Evolutionary conservation across 2,888 invertebrate species (phyloP).

Genomic region (Sinelater perroti): DNA sequence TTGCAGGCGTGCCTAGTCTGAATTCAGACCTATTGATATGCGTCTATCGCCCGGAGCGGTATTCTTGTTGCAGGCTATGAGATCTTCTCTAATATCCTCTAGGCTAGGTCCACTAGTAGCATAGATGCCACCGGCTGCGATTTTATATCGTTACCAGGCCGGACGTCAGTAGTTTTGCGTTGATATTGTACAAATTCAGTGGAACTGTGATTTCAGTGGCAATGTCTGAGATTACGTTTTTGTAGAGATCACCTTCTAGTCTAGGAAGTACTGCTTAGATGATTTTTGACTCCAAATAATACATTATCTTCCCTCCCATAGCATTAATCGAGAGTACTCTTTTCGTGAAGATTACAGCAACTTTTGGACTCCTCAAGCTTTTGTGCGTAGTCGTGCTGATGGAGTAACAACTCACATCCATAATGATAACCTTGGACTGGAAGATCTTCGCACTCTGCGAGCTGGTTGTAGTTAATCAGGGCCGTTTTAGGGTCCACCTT

Average conservation of each 20-base stretch:
- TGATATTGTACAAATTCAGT: conserved; percentile 88
- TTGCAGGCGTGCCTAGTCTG: conserved; percentile 91
- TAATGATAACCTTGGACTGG: conserved; percentile 92
- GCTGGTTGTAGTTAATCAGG: conserved; percentile 89
- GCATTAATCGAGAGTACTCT: conserved; percentile 81
- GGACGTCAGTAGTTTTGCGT: conserved; percentile 79
- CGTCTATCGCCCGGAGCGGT: conserved; percentile 97
- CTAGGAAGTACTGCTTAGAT: conserved; percentile 93
- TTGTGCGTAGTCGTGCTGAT: conserved; percentile 97
- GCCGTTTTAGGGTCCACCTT: conserved; percentile 84
- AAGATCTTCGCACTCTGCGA: conserved; percentile 85
- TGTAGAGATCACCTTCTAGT: conserved; percentile 95
- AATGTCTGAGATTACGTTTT: conserved; percentile 94
- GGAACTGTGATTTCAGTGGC: conserved; percentile 88
- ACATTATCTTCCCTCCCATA: conserved; percentile 85
- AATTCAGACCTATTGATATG: conserved; percentile 95
- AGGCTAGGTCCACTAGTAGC: conserved; percentile 89
- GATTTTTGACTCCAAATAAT: conserved; percentile 88
- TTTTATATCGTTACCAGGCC: conserved; percentile 79
- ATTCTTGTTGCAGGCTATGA: conserved; percentile 98
- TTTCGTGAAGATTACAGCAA: conserved; percentile 92
- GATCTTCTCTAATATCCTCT: conserved; percentile 88
- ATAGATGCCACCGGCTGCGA: conserved; percentile 92
- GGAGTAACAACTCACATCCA: conserved; percentile 94
- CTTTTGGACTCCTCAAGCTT: conserved; percentile 86